These are phyloP conservation scores for Rhegmatorhina hoffmannsi DNA, from an alignment of 2,113 vertebrate species.

Conservation along the genomic window DNA sequence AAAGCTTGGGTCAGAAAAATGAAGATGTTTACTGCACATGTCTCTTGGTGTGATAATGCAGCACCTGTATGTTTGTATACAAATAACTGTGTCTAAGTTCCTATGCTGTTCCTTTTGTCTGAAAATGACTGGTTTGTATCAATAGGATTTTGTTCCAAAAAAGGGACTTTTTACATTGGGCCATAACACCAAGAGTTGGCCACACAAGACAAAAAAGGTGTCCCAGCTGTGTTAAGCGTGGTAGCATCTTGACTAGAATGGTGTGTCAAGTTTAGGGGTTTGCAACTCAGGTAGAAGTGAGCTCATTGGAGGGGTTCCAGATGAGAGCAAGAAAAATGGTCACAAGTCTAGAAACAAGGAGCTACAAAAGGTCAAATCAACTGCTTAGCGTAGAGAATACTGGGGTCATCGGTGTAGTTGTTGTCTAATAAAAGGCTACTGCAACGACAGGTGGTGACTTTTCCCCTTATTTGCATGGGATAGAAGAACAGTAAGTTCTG, in stretches of 20 bases:
- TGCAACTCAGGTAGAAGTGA: neutral
- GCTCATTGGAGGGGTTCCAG: neutral
- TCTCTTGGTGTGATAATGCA: neutral
- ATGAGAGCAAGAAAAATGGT: neutral
- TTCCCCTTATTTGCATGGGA: neutral
- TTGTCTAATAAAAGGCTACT: neutral
- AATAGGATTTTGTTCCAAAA: neutral
- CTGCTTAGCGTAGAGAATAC: neutral
- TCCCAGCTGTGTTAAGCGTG: rapidly evolving
- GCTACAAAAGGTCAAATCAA: neutral
- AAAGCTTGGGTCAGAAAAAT: neutral
- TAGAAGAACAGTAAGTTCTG: neutral
- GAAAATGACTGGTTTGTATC: neutral
- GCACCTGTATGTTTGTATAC: neutral
- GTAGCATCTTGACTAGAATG: neutral
- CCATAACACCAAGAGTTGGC: neutral
- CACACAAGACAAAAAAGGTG: neutral
- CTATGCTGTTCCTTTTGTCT: neutral
- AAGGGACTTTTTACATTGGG: neutral
- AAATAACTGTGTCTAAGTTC: neutral
- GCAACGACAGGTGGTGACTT: neutral
- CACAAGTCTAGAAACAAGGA: neutral
- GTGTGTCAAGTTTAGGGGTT: neutral
- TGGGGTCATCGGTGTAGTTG: too few species aligned
- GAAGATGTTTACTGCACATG: neutral